These are phyloP conservation scores for Podabrus alpinus DNA, from an alignment of 2,888 invertebrate genomes.

Conservation along the genomic window DNA sequence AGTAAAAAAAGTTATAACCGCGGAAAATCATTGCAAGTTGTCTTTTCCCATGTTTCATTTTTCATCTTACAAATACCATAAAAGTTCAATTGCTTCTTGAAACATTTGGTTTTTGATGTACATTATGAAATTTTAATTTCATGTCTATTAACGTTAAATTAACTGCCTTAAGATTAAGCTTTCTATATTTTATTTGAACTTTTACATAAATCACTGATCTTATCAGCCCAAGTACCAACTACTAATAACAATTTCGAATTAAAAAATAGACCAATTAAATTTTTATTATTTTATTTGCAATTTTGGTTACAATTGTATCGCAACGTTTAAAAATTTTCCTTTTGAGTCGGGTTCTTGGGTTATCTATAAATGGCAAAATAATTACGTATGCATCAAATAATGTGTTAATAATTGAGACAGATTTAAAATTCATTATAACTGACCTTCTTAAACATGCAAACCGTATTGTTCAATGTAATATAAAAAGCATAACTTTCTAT, in stretches of 20 bases:
- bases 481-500: background rate
- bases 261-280: background rate
- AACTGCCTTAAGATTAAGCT: background rate
- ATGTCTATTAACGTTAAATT: background rate
- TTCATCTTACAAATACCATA: background rate
- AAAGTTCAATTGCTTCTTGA: background rate
- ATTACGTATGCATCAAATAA: background rate
- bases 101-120: background rate
- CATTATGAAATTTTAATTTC: background rate
- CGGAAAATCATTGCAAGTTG: background rate
- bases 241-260: background rate
- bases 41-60: background rate
- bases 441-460: background rate
- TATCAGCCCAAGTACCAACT: background rate
- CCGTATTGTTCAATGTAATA: background rate
- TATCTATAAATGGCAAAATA: background rate
- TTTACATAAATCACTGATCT: background rate
- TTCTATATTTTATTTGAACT: background rate
- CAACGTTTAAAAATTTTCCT: background rate
- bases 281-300: background rate
- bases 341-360: background rate
- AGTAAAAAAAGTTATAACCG: background rate
- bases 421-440: background rate
- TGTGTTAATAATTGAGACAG: background rate
- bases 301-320: background rate